These are phyloP conservation scores for Bradypus variegatus DNA, from an alignment of 2,797 vertebrate genomes.

Conservation along the genomic window DNA sequence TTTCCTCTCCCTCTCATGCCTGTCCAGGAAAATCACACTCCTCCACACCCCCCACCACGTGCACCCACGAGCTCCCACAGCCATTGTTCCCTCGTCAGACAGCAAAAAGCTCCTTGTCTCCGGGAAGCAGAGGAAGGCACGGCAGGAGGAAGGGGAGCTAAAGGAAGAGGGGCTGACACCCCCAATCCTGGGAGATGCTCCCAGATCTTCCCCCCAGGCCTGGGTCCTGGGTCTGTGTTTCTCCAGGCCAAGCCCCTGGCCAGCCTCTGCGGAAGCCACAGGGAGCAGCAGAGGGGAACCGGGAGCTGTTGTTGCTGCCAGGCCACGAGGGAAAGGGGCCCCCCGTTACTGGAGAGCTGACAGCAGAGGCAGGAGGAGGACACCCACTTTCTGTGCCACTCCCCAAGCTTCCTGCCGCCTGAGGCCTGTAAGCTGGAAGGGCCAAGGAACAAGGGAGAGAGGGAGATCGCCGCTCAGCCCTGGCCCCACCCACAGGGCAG, in stretches of 20 bases:
- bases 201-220: neutral
- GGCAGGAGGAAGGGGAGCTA: neutral
- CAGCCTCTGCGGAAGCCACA: too few species aligned
- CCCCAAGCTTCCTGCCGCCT: neutral
- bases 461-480: neutral
- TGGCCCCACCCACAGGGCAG: neutral
- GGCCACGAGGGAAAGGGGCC: too few species aligned
- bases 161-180: neutral
- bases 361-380: too few species aligned
- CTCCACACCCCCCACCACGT: too few species aligned
- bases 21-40: slow-evolving; percentile 29
- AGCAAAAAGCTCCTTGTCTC: neutral
- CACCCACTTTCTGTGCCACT: neutral
- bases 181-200: neutral
- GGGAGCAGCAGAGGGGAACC: too few species aligned
- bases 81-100: slow-evolving; percentile 30
- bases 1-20: neutral
- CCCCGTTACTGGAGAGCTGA: too few species aligned
- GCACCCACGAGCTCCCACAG: neutral
- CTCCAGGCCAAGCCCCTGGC: too few species aligned
- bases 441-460: neutral
- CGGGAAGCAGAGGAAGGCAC: neutral
- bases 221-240: too few species aligned
- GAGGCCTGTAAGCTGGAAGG: neutral
- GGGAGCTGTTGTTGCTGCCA: too few species aligned